These are phyloP conservation scores for Exocentrus adspersus DNA, from an alignment of 2,888 invertebrate genomes.

Conservation along the genomic window DNA sequence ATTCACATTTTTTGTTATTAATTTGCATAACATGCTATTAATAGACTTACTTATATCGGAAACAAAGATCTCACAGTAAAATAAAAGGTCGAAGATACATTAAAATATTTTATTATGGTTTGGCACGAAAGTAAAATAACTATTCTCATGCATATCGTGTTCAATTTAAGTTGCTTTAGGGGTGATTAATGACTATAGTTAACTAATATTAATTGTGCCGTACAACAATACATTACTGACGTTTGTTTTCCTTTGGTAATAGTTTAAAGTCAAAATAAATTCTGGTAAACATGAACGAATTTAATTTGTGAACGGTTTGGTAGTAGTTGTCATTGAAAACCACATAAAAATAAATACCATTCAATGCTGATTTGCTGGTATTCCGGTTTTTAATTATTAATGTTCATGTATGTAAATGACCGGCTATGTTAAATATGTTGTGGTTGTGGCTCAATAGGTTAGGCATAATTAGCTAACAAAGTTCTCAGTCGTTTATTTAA, in stretches of 20 bases:
- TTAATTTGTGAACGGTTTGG: not conserved
- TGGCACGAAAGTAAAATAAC: constrained; percentile 39
- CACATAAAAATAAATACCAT: constrained; percentile 1
- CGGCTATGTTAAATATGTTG: not conserved
- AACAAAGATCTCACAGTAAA: constrained; percentile 28
- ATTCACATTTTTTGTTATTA: constrained; percentile 22
- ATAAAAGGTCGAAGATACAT: constrained; percentile 28
- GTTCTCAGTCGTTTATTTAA: not conserved
- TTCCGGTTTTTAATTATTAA: constrained; percentile 5
- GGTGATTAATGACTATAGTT: constrained; percentile 25
- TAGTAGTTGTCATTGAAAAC: not conserved
- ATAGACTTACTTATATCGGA: constrained; percentile 22
- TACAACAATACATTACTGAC: constrained; percentile 23
- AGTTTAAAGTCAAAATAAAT: constrained; percentile 11
- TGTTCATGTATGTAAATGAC: not conserved
- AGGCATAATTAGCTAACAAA: not conserved
- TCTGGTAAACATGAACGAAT: constrained; percentile 4
- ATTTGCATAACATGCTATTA: constrained; percentile 29
- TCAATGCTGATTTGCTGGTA: constrained; percentile 3
- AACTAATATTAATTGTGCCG: constrained; percentile 23
- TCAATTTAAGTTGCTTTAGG: constrained; percentile 40
- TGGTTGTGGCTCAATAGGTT: not conserved
- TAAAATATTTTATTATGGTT: constrained; percentile 31
- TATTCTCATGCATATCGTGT: constrained; percentile 36
- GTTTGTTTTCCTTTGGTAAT: constrained; percentile 6